Percentiles rank a stretch among this genome's conserved stretches.
Conservation (phyloP, 2,888 invertebrate genomes). For the Orthonevra nobilis region DNA sequence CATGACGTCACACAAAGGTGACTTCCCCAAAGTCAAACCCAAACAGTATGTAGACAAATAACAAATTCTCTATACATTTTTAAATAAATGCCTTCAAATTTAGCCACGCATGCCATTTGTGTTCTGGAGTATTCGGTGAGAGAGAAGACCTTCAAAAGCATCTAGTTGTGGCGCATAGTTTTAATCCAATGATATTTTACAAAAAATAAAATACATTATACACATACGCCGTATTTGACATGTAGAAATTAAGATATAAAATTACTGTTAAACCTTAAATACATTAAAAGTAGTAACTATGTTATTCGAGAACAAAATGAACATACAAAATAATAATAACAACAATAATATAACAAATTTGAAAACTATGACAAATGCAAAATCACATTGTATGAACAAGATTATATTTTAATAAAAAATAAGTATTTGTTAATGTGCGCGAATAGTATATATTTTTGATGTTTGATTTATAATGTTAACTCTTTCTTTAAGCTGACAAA, state of each 20-base stretch:
- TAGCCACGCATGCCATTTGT: slow-evolving; percentile 62
- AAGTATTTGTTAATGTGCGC: slow-evolving; percentile 63
- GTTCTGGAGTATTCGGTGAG: slow-evolving; percentile 57
- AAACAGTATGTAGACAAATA: slow-evolving; percentile 41
- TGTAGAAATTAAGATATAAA: slow-evolving; percentile 40
- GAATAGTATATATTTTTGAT: slow-evolving; percentile 11
- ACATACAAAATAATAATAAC: slow-evolving; percentile 9
- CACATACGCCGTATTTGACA: slow-evolving; percentile 38
- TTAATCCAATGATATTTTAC: slow-evolving; percentile 68
- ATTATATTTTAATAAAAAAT: slow-evolving; percentile 59
- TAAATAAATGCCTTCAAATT: not conserved
- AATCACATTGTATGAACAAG: slow-evolving; percentile 37
- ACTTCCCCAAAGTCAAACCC: slow-evolving; percentile 53
- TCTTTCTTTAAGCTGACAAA: no score
- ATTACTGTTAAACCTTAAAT: slow-evolving; percentile 43
- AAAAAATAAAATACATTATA: slow-evolving; percentile 54
- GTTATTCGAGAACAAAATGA: slow-evolving; percentile 20
- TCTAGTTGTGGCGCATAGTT: slow-evolving; percentile 67
- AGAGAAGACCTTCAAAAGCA: slow-evolving; percentile 61
- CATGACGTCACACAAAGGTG: slow-evolving; percentile 61
- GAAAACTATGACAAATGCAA: slow-evolving; percentile 7
- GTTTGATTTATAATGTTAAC: no score
- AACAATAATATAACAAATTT: no score
- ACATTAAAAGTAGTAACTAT: slow-evolving; percentile 35
- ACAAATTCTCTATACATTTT: no score